Conservation (phyloP, 2,797 vertebrate species). For the Zenarchopterus dispar region DNA sequence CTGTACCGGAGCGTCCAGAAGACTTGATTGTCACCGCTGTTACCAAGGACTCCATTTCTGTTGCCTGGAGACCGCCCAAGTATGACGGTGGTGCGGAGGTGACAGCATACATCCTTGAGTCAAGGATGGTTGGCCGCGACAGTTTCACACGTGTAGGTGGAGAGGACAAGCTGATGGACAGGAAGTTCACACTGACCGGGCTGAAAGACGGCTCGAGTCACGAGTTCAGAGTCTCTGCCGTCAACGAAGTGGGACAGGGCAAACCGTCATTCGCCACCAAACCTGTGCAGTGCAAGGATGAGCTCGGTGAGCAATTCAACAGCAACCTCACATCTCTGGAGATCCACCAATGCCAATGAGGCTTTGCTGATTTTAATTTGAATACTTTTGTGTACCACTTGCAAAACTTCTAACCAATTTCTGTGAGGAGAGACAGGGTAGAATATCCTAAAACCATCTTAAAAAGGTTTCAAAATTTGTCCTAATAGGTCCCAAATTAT, state of each 20-base stretch:
- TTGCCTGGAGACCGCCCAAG: conserved; percentile 95
- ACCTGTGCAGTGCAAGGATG: conserved; percentile 96
- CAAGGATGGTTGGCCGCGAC: conserved; percentile 92
- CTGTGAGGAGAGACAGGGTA: too few relatives aligned
- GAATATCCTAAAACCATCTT: too few relatives aligned
- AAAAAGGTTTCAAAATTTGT: too few relatives aligned
- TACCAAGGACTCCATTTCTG: conserved; percentile 89
- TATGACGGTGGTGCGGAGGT: conserved; percentile 95
- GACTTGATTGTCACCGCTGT: conserved; percentile 91
- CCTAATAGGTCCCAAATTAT: too few relatives aligned
- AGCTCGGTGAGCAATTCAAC: conserved; percentile 86
- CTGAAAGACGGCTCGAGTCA: conserved; percentile 94
- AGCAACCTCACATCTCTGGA: neutral
- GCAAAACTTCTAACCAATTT: too few relatives aligned
- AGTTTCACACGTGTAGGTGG: conserved; percentile 87
- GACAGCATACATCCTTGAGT: conserved; percentile 91
- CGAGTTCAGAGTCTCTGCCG: conserved; percentile 94
- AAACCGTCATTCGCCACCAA: conserved; percentile 96
- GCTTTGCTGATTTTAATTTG: too few relatives aligned
- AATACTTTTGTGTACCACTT: too few relatives aligned
- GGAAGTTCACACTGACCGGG: conserved; percentile 88
- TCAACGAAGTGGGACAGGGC: conserved; percentile 94
- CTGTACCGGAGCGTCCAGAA: conserved; percentile 96
- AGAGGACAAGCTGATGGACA: conserved; percentile 90
- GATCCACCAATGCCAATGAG: neutral